Evolutionary conservation across 2,797 vertebrate species (phyloP).

Genomic region (Rousettus madagascariensis): DNA sequence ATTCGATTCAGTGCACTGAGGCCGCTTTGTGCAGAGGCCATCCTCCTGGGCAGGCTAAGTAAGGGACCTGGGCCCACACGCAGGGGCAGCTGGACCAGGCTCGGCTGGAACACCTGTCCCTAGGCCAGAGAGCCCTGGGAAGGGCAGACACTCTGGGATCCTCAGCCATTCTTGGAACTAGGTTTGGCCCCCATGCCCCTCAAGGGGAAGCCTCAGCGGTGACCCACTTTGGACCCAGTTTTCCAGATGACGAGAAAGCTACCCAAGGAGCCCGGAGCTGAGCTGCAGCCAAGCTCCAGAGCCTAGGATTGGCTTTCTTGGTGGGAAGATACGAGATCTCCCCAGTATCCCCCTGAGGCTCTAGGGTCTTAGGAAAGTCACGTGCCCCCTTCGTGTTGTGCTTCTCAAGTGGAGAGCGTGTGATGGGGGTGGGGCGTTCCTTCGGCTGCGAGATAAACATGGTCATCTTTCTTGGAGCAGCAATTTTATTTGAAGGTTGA

Average conservation of each 20-base stretch:
- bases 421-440: background rate
- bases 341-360: background rate
- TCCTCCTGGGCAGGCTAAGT: background rate
- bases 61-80: background rate
- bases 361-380: background rate
- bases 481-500: background rate
- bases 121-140: background rate
- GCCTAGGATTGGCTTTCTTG: background rate
- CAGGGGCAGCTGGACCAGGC: background rate
- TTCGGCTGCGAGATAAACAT: background rate
- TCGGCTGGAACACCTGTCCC: background rate
- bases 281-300: background rate
- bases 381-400: rapidly evolving
- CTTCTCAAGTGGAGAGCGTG: background rate
- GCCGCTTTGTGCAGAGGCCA: background rate
- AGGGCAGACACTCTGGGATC: no score
- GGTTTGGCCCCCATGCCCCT: rapidly evolving
- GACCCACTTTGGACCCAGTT: background rate
- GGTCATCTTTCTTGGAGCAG: background rate
- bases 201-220: background rate
- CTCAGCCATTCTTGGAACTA: background rate
- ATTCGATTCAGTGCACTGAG: rapidly evolving
- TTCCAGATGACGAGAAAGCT: background rate
- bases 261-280: background rate
- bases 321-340: background rate